phyloP scores from a whole-genome alignment of 2,888 invertebrate genomes.

The Coelopa pilipes region DNA sequence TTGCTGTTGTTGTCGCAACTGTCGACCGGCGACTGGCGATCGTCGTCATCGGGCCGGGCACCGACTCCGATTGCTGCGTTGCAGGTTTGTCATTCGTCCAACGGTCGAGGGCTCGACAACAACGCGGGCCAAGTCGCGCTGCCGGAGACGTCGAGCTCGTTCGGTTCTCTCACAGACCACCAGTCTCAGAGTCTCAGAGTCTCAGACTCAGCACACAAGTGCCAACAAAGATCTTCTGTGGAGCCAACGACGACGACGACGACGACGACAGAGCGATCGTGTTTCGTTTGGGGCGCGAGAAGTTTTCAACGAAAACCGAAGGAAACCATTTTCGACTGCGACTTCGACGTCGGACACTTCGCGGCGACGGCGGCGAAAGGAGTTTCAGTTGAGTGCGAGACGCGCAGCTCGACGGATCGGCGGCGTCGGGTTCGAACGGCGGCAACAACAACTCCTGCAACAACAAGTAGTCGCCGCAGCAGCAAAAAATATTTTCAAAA shows the following conservation, averaged over 20 bases:
- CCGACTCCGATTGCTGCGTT: conserved; percentile 42
- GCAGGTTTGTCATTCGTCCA: conserved; percentile 56
- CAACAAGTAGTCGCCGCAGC: not conserved
- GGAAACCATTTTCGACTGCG: not conserved
- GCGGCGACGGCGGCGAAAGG: conserved; percentile 10
- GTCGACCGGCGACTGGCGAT: conserved; percentile 5
- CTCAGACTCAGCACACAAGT: too few relatives aligned
- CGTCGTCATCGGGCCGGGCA: not conserved
- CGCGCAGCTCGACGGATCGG: not conserved
- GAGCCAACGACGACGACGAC: too few relatives aligned
- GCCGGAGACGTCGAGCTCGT: too few relatives aligned
- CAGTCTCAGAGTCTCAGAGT: too few relatives aligned
- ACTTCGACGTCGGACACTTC: not conserved
- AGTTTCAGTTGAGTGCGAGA: conserved; percentile 14
- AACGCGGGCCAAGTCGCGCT: conserved; percentile 24
- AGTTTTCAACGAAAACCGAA: not conserved
- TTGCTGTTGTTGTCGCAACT: conserved; percentile 1
- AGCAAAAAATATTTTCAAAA: not conserved
- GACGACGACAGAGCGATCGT: conserved; percentile 7
- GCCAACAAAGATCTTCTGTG: too few relatives aligned
- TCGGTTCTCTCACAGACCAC: too few relatives aligned
- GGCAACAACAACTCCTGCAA: too few relatives aligned
- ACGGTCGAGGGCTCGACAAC: conserved; percentile 55
- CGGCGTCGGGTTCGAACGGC: too few relatives aligned
- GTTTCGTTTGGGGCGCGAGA: conserved; percentile 19